Evolutionary conservation across 2,888 invertebrate genomes (phyloP).

Genomic region (Hanleya hanleyi): DNA sequence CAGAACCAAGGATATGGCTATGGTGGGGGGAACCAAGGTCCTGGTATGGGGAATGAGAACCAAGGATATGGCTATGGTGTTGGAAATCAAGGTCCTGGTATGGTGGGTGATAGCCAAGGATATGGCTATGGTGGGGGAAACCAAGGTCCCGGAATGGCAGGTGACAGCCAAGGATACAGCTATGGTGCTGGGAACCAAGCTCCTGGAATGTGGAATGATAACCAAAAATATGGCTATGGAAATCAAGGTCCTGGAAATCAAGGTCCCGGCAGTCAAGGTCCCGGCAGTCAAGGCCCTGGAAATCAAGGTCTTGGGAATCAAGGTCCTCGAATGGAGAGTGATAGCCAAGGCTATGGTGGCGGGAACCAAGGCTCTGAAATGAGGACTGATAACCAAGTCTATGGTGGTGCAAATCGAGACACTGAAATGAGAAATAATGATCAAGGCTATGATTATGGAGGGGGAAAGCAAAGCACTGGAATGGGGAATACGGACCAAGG

Average conservation of each 20-base stretch:
- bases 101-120: not conserved
- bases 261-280: too few species aligned
- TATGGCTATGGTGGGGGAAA: not conserved
- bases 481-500: not conserved
- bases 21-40: constrained; percentile 4
- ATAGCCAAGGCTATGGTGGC: constrained; percentile 14
- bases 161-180: not conserved
- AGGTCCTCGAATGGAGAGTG: too few species aligned
- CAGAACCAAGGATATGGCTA: constrained; percentile 1
- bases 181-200: not conserved
- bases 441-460: not conserved
- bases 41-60: not conserved
- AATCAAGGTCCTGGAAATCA: too few species aligned
- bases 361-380: not conserved
- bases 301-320: too few species aligned
- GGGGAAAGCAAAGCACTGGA: not conserved
- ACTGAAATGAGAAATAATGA: not conserved
- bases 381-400: not conserved
- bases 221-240: too few species aligned
- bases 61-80: not conserved
- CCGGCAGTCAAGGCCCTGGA: too few species aligned
- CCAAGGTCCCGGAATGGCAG: not conserved
- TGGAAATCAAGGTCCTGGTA: not conserved
- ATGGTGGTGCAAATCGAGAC: constrained; percentile 1
- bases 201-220: too few species aligned